phyloP scores from a whole-genome alignment of 1,140 invertebrate species.

The Drosophila setifemur region DNA sequence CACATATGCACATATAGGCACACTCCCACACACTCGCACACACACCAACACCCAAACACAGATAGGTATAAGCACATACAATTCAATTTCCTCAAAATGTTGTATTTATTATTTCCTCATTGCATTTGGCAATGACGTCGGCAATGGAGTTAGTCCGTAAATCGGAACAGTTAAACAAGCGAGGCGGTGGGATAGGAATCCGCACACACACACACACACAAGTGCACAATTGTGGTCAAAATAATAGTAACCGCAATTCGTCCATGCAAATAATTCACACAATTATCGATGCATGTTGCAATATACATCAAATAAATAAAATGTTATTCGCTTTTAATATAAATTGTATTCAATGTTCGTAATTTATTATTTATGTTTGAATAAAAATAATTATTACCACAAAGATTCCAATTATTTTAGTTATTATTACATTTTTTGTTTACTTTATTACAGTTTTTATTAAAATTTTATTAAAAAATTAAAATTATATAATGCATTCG shows the following conservation, averaged over 20 bases:
- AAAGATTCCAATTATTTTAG: too few relatives aligned
- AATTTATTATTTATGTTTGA: too few relatives aligned
- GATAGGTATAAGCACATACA: constrained; percentile 63
- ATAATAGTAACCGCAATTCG: too few relatives aligned
- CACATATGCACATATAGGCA: constrained; percentile 3
- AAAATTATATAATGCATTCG: too few relatives aligned
- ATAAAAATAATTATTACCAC: too few relatives aligned
- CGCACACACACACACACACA: neutral
- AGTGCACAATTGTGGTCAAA: constrained; percentile 6
- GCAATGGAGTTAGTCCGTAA: constrained; percentile 64
- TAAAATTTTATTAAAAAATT: too few relatives aligned
- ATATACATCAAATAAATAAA: too few relatives aligned
- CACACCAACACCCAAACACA: constrained; percentile 3
- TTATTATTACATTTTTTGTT: too few relatives aligned
- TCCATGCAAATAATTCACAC: neutral
- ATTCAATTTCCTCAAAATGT: constrained; percentile 81
- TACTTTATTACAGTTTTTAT: too few relatives aligned
- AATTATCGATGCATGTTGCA: too few relatives aligned
- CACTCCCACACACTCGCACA: constrained; percentile 1
- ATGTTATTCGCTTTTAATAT: too few relatives aligned
- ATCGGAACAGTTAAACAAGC: constrained; percentile 70
- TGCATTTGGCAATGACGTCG: constrained; percentile 59
- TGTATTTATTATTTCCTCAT: constrained; percentile 81
- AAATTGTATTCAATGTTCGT: too few relatives aligned
- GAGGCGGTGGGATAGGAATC: neutral